Evolutionary conservation across 2,888 invertebrate species (phyloP), one percentile per base, ranked within the genome.

Genomic region (Campaea margaritaria): DNA sequence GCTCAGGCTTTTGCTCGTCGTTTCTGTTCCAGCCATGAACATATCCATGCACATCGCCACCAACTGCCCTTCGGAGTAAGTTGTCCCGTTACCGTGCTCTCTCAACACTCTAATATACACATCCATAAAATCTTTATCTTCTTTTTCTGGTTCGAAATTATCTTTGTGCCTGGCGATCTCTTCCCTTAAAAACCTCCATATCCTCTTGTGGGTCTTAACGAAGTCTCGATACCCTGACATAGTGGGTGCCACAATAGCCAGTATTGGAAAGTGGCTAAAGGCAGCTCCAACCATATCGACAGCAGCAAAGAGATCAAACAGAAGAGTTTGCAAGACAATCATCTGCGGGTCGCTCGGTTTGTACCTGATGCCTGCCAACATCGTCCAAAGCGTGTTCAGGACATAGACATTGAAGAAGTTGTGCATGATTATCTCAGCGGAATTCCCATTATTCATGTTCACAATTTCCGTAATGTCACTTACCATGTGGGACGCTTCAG

Each of bases 21-120:
- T 97, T 86, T 97, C 97, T 0, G 97, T 96, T 0, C 97, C 97
- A 16, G 97, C 97, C 93, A 97, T 95, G 73, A 97, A 97, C 93
- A 97, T 94, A 73, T 97, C 97, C 93, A 97, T 92, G 73, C 97
- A 96, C 73, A 96, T 94, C 0, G 96, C 96, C 57, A 97, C 82
- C 51, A 97, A 84, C 72, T 97, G 97, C 9, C 94, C 94, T 79
- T 97, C 97, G 67, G 94, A 91, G 78, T 95, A 94, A 2, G 93
- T 93, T 0, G 89, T 82, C 2, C 92, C 85, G 53, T 93, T 93
- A 9, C 94, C 93, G 14, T 94, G 86, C 3, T 94, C 93, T 45
- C 93, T 91, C 62, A 97, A 83, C 61, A 94, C 94, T 73, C 95
- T 93, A 51, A 97, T 86, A 74, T 97, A 97, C 0, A 95, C 95